These are phyloP conservation scores for Melozone crissalis DNA, from an alignment of 2,113 vertebrate species.

Conservation along the genomic window DNA sequence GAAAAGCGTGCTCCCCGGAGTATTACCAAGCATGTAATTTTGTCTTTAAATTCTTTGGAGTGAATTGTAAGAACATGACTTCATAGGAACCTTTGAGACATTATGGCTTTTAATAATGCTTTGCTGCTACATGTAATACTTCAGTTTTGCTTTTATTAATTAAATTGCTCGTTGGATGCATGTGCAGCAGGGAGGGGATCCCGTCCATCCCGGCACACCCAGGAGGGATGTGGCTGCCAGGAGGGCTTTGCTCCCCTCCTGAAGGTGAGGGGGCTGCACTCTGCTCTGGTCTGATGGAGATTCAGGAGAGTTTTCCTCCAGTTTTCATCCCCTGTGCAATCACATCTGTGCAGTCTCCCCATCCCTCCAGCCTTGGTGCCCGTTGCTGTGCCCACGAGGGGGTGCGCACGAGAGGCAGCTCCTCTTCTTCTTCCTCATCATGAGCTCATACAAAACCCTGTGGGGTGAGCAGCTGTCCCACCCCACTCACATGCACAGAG, in stretches of 20 bases:
- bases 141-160: slow-evolving; percentile 74
- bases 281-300: neutral
- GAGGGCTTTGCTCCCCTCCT: neutral
- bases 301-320: neutral
- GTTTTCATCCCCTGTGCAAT: neutral
- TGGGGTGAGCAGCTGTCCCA: neutral
- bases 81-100: slow-evolving; percentile 78
- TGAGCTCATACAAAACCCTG: rapidly evolving
- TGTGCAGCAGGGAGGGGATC: slow-evolving; percentile 22
- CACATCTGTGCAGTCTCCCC: neutral
- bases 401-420: slow-evolving; percentile 10
- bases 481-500: neutral
- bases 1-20: slow-evolving; percentile 63
- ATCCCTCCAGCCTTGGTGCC: neutral
- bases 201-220: slow-evolving; percentile 4
- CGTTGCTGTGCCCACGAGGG: neutral
- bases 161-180: slow-evolving; percentile 53
- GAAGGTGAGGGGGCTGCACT: neutral
- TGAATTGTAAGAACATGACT: slow-evolving; percentile 80
- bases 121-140: slow-evolving; percentile 68
- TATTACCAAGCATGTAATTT: slow-evolving; percentile 77
- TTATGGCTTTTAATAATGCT: slow-evolving; percentile 74
- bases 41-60: slow-evolving; percentile 75
- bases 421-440: neutral
- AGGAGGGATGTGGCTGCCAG: neutral